phyloP scores from a whole-genome alignment of 2,797 vertebrate genomes.

The Falco cherrug region DNA sequence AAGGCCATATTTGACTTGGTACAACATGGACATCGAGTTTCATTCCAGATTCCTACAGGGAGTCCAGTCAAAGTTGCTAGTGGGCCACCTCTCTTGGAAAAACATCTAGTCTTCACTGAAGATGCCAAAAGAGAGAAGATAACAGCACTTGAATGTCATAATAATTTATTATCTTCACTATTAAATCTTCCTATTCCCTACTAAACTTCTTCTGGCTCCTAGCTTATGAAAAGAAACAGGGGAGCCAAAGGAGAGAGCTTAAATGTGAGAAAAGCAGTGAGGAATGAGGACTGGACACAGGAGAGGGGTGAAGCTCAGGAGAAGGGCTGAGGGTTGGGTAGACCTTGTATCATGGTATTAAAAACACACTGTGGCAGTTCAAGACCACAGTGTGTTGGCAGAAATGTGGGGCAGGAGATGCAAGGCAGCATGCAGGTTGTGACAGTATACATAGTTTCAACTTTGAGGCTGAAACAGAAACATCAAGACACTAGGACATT shows the following conservation, averaged over 20 bases:
- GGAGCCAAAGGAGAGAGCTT: not conserved
- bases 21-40: not conserved
- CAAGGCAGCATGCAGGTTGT: not conserved
- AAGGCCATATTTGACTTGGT: not conserved
- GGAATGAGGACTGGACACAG: not conserved
- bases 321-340: not conserved
- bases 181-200: not conserved
- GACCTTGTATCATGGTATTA: conserved; percentile 24
- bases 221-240: not conserved
- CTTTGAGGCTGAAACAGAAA: conserved; percentile 8
- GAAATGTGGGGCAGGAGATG: not conserved
- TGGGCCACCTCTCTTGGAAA: not conserved
- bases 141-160: not conserved
- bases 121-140: not conserved
- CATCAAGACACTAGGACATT: not conserved
- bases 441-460: not conserved
- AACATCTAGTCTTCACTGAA: not conserved
- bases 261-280: conserved; percentile 10
- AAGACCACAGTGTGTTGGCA: not conserved
- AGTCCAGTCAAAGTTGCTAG: not conserved
- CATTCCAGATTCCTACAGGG: not conserved
- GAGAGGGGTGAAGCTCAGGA: not conserved
- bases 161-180: not conserved
- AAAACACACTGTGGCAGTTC: conserved; percentile 10
- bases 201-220: not conserved